Conservation (phyloP, 2,888 invertebrate genomes). For the Poecilobothrus nobilitatus region DNA sequence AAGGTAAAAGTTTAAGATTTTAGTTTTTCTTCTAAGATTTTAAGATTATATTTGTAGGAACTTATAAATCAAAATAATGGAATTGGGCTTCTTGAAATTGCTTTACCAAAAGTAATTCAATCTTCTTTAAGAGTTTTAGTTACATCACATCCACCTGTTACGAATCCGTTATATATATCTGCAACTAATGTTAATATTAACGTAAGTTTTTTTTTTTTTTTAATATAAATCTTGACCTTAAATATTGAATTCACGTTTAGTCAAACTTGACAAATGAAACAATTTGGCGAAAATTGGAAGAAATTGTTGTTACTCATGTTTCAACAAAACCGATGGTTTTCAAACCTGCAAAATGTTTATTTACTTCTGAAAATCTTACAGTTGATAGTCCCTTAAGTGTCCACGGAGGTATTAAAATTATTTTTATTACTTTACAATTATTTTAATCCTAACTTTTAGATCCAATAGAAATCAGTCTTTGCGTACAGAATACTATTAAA, state of each 20-base stretch:
- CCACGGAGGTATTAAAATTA: conserved; percentile 51
- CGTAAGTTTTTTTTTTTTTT: conserved; percentile 24
- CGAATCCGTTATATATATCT: conserved; percentile 32
- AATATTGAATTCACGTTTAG: conserved; percentile 21
- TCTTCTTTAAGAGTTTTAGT: conserved; percentile 60
- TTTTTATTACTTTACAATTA: not conserved
- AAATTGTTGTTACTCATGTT: conserved; percentile 63
- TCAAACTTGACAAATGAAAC: conserved; percentile 42
- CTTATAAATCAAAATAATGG: conserved; percentile 35
- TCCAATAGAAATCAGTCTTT: conserved; percentile 63
- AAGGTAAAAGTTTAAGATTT: conserved; percentile 50
- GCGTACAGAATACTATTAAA: conserved; percentile 47
- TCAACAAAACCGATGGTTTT: conserved; percentile 64
- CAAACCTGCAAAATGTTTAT: conserved; percentile 67
- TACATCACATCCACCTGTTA: conserved; percentile 34
- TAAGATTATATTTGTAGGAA: conserved; percentile 36
- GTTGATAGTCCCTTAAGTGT: conserved; percentile 59
- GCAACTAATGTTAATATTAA: conserved; percentile 40
- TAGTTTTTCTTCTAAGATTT: conserved; percentile 7
- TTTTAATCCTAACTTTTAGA: conserved; percentile 46
- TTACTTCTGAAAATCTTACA: conserved; percentile 58
- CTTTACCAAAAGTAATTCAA: conserved; percentile 64
- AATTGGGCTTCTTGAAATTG: conserved; percentile 53
- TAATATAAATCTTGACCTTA: not conserved
- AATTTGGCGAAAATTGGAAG: conserved; percentile 67